A percentile compares a stretch with the other conserved stretches of the same genome.
Evolutionary conservation across 2,113 vertebrate genomes (phyloP).

Genomic region (Paradoxurus hermaphroditus): DNA sequence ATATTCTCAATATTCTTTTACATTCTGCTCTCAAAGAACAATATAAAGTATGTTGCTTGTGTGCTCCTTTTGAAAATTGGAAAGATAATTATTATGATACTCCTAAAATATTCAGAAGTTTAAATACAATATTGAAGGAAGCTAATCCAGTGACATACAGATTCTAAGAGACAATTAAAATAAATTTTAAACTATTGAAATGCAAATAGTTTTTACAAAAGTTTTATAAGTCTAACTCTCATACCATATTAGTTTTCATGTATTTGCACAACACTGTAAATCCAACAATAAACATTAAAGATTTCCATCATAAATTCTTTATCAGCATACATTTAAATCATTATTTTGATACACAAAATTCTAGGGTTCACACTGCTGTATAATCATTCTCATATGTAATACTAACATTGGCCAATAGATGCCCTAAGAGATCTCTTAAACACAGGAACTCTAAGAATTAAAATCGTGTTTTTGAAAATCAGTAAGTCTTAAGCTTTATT

Average conservation of each 20-base stretch:
- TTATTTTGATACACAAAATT: not conserved
- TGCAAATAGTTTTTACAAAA: not conserved
- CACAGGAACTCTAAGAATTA: not conserved
- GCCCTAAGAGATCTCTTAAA: slow-evolving; percentile 81
- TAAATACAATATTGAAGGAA: not conserved
- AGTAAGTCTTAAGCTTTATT: not conserved
- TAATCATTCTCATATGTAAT: slow-evolving; percentile 67
- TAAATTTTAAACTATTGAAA: slow-evolving; percentile 17
- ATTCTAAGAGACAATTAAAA: not conserved
- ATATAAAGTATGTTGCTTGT: not conserved
- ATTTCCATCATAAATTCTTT: not conserved
- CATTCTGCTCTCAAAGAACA: not conserved
- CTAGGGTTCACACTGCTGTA: not conserved
- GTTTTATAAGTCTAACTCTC: not conserved
- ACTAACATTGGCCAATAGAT: slow-evolving; percentile 79
- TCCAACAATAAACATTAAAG: not conserved
- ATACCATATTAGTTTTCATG: not conserved
- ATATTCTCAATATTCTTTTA: not conserved
- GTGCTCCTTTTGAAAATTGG: not conserved
- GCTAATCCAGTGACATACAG: not conserved
- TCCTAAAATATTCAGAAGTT: not conserved
- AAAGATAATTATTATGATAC: not conserved
- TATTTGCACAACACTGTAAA: slow-evolving; percentile 2
- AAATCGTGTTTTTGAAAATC: not conserved
- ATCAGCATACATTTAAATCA: not conserved